Conservation (phyloP, 2,797 vertebrate species). For the Lemur catta region DNA sequence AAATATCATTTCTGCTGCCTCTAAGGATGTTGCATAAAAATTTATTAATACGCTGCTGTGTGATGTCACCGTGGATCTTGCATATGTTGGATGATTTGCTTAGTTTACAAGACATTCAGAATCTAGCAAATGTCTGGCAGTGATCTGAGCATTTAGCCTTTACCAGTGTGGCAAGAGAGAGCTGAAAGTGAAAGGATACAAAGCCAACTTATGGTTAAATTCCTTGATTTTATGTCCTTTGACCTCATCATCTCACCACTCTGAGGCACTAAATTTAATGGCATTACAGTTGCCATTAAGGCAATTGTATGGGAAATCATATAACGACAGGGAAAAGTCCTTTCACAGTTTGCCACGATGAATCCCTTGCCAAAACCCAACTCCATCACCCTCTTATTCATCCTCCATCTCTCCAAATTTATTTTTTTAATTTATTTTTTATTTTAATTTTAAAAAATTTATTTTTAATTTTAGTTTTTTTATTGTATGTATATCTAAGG, state of each 20-base stretch:
- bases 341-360: background rate
- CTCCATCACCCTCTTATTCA: background rate
- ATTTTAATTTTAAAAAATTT: background rate
- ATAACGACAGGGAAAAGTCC: background rate
- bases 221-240: background rate
- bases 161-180: background rate
- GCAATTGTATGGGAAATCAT: background rate
- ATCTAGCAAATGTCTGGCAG: background rate
- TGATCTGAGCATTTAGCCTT: background rate
- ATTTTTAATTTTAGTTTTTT: background rate
- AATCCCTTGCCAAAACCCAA: background rate
- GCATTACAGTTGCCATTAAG: background rate
- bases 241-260: background rate
- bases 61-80: background rate
- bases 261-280: background rate
- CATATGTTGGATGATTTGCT: background rate
- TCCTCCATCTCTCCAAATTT: background rate
- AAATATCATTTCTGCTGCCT: background rate
- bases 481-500: background rate
- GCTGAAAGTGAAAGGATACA: background rate
- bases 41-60: background rate
- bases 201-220: background rate
- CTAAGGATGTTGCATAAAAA: background rate
- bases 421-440: background rate
- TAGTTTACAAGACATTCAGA: background rate